Evolutionary conservation across 1,140 invertebrate genomes (phyloP), one percentile per base, ranked within the genome.

Genomic region (Drosophila nannoptera): DNA sequence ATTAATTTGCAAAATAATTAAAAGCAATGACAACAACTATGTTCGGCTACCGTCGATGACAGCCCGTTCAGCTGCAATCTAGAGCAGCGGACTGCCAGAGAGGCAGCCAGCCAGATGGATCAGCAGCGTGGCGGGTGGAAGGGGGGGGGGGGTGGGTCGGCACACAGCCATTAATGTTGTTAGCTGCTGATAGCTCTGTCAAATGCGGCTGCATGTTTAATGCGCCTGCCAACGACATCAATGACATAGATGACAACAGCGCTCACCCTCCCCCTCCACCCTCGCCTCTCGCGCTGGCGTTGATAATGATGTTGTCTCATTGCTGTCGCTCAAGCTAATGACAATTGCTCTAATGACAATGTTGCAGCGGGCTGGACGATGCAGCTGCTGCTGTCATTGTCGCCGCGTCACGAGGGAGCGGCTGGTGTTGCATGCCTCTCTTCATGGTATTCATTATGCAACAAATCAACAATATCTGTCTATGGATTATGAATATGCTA

Each of bases 1-100:
- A 86, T 82, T 86, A 86, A 86, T 86, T 86, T 86, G 77, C 64
- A 81, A 86, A 86, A 82, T 86, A 86, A 87, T 87, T 86, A 87
- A 86, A 87, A 87, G 82, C 81, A 69, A 86, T 86, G 69, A 63
- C 73, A 67, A 59, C 75, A 50, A 45, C 46, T 42, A 33, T 32
- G 66, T 50, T 36, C 46, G 12, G 14, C 12, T 16, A 0, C 29
- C 42, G 29, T 35, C 61, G 77, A 69, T 80, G 77, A 81, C 75
- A 80, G 73, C 74, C 66, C 73, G 77, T 77, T 61, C 58, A 45
- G 40, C 48, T 64, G 68, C 45, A 46, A 14, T 7, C 22, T 46
- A 2, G 2, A 52, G 7, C 6, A 12, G 16, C 12, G 46, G 9
- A 0, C 22, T 5, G 48, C 5, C 22, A 22, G 22, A 22, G 22